These are phyloP conservation scores for Stenotaenia linearis DNA, from an alignment of 2,888 invertebrate species.

Conservation along the genomic window DNA sequence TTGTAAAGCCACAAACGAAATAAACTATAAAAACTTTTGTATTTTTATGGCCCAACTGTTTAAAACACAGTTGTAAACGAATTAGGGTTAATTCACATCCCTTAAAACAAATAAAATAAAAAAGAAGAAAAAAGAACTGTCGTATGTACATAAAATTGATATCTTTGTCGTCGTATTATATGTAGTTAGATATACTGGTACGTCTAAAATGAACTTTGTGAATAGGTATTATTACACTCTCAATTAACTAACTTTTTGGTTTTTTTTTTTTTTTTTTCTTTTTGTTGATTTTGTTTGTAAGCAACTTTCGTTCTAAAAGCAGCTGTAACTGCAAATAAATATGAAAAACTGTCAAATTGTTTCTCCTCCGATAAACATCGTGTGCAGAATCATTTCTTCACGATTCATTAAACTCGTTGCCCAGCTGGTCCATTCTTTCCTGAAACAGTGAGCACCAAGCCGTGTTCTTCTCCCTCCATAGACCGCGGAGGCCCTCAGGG, in stretches of 20 bases:
- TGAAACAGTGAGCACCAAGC: conserved; percentile 5
- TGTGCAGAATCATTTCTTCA: conserved; percentile 8
- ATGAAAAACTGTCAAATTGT: not conserved
- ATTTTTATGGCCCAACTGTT: not conserved
- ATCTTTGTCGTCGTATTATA: conserved; percentile 9
- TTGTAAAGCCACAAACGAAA: not conserved
- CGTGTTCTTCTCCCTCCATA: conserved; percentile 21
- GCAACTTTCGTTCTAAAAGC: conserved; percentile 12
- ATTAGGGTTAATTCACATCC: not conserved
- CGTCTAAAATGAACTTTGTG: conserved; percentile 9
- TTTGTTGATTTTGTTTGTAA: not conserved
- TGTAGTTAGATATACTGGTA: not conserved
- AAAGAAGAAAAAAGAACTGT: not conserved
- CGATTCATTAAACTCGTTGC: not conserved
- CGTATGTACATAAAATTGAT: not conserved
- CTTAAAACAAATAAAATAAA: not conserved
- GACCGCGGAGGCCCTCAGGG: conserved; percentile 27
- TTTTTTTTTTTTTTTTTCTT: not conserved
- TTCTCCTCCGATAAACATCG: not conserved
- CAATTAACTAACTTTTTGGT: not conserved
- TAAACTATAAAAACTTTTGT: not conserved
- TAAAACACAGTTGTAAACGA: conserved; percentile 19
- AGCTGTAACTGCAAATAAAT: conserved; percentile 18
- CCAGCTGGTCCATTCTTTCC: conserved; percentile 8
- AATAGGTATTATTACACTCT: conserved; percentile 5